phyloP scores from a whole-genome alignment of 2,113 vertebrate species.

The Mesembrinibis cayennensis region DNA sequence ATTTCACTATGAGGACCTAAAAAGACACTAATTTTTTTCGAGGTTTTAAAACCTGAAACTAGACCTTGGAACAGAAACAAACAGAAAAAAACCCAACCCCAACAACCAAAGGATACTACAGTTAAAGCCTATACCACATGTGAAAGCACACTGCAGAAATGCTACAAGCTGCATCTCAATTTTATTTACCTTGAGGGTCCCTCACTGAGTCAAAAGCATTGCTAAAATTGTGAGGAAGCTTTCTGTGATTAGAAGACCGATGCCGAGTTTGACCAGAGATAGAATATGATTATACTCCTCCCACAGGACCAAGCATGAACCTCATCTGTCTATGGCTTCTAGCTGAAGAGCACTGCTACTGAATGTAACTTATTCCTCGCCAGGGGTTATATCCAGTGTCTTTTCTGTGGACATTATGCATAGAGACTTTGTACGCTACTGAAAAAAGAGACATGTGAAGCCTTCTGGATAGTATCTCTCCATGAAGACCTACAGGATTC shows the following conservation, averaged over 20 bases:
- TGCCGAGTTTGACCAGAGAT: background rate
- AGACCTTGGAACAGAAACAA: background rate
- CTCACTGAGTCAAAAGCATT: background rate
- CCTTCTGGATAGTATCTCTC: background rate
- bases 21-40: background rate
- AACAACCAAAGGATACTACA: background rate
- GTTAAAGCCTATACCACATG: background rate
- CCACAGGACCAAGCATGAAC: background rate
- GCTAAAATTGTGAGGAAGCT: background rate
- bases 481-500: background rate
- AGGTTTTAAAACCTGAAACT: constrained; percentile 32
- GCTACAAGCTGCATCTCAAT: background rate
- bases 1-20: background rate
- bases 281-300: background rate
- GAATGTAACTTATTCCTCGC: background rate
- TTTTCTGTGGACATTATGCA: background rate
- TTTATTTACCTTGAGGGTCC: background rate
- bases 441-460: background rate
- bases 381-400: background rate
- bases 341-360: background rate
- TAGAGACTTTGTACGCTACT: background rate
- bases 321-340: background rate
- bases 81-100: background rate
- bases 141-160: background rate
- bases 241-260: background rate